Percentiles rank a stretch among this genome's conserved stretches.
Evolutionary conservation across 2,888 invertebrate species (phyloP).

Genomic region (Sarcophaga subvicina): DNA sequence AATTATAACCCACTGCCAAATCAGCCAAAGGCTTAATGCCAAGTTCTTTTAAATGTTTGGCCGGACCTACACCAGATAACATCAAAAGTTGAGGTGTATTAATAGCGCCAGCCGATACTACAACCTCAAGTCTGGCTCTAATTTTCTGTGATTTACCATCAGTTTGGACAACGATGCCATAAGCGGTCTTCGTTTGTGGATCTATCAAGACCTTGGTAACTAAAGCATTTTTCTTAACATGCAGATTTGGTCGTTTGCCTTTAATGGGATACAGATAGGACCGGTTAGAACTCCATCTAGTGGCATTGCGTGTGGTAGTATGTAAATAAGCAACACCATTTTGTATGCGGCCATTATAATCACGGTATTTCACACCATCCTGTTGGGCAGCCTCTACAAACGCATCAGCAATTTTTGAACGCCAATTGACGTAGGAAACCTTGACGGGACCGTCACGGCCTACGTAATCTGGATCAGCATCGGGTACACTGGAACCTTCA

Average conservation of each 20-base stretch:
- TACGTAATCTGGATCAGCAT: slow-evolving; percentile 82
- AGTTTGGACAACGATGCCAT: slow-evolving; percentile 84
- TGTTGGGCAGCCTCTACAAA: slow-evolving; percentile 86
- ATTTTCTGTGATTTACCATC: slow-evolving; percentile 82
- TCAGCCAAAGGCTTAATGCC: slow-evolving; percentile 84
- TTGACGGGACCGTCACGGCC: slow-evolving; percentile 84
- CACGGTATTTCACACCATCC: slow-evolving; percentile 85
- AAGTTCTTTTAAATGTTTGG: slow-evolving; percentile 82
- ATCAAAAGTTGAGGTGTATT: slow-evolving; percentile 91
- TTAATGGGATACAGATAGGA: slow-evolving; percentile 84
- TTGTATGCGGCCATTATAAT: slow-evolving; percentile 86
- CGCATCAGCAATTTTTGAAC: slow-evolving; percentile 84
- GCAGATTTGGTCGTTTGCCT: slow-evolving; percentile 83
- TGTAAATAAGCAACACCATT: slow-evolving; percentile 86
- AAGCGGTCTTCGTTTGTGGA: slow-evolving; percentile 81
- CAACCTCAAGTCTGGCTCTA: slow-evolving; percentile 85
- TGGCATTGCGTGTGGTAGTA: slow-evolving; percentile 84
- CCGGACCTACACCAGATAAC: slow-evolving; percentile 87
- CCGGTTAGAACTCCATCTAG: slow-evolving; percentile 84
- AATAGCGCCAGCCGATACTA: slow-evolving; percentile 89
- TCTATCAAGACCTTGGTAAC: slow-evolving; percentile 84
- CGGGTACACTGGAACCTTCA: slow-evolving; percentile 86
- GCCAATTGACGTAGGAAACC: slow-evolving; percentile 84
- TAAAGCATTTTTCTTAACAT: slow-evolving; percentile 83
- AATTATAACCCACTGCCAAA: slow-evolving; percentile 85